phyloP scores from a whole-genome alignment of 1,140 invertebrate genomes.

The Drosophila novamexicana region DNA sequence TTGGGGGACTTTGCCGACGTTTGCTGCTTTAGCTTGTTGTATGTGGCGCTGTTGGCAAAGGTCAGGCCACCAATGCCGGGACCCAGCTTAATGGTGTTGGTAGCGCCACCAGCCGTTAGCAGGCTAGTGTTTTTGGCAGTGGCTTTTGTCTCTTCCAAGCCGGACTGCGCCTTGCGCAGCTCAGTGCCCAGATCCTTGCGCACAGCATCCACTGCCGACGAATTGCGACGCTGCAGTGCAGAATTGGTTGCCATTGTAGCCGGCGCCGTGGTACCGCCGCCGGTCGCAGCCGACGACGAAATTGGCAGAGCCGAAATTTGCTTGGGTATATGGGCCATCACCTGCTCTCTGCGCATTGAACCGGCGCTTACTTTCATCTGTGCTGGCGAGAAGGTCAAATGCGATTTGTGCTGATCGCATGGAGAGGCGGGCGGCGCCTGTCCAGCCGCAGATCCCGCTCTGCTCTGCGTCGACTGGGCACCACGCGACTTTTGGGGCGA shows the following conservation, averaged over 20 bases:
- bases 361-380: conserved; percentile 86
- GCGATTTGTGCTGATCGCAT: conserved; percentile 86
- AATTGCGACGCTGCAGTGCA: conserved; percentile 64
- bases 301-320: conserved; percentile 85
- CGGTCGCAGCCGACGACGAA: conserved; percentile 52
- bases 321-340: conserved; percentile 86
- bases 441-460: conserved; percentile 24
- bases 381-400: conserved; percentile 88
- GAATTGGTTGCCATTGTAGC: conserved; percentile 74
- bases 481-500: conserved; percentile 68
- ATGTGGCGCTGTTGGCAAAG: conserved; percentile 81
- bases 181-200: conserved; percentile 76
- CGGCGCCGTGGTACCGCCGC: conserved; percentile 53
- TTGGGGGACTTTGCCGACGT: conserved; percentile 53
- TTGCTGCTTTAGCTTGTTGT: conserved; percentile 81
- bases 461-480: conserved; percentile 31
- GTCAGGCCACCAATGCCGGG: conserved; percentile 83
- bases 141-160: conserved; percentile 43
- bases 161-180: conserved; percentile 61
- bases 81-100: conserved; percentile 79
- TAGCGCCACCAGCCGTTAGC: conserved; percentile 33
- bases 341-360: conserved; percentile 73
- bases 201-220: conserved; percentile 71
- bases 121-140: conserved; percentile 45
- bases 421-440: conserved; percentile 65